Conservation (phyloP, 2,888 invertebrate genomes). For the Tenthredo livida region DNA sequence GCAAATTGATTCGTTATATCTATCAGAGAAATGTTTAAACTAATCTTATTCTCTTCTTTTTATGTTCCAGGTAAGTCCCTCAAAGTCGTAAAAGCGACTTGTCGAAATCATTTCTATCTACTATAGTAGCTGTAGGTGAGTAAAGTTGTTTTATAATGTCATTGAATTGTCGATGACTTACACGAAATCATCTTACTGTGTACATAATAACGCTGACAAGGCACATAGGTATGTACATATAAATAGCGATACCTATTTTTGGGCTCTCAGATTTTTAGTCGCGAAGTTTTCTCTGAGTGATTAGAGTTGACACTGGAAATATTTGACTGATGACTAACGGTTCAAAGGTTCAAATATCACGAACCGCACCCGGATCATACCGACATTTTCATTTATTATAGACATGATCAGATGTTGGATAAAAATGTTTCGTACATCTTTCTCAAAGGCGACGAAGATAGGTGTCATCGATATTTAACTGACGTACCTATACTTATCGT, state of each 20-base stretch:
- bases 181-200: not conserved
- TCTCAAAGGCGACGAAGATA: conserved; percentile 19
- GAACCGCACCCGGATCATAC: conserved; percentile 28
- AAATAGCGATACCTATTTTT: not conserved
- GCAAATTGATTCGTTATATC: not conserved
- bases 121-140: not conserved
- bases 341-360: conserved; percentile 15
- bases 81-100: not conserved
- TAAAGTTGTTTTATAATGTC: not conserved
- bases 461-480: conserved; percentile 34
- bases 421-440: not conserved
- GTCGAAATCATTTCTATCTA: not conserved
- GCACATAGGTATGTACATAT: not conserved
- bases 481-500: not conserved
- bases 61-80: conserved; percentile 29
- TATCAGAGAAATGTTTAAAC: not conserved
- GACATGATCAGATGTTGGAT: not conserved
- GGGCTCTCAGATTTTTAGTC: not conserved
- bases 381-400: conserved; percentile 3
- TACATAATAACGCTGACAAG: not conserved
- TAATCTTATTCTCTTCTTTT: not conserved
- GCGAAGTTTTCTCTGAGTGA: not conserved
- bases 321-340: not conserved
- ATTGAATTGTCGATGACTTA: not conserved
- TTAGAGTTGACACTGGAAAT: not conserved